These are phyloP conservation scores for Ellobium chinense DNA, from an alignment of 2,888 invertebrate species.

Conservation along the genomic window DNA sequence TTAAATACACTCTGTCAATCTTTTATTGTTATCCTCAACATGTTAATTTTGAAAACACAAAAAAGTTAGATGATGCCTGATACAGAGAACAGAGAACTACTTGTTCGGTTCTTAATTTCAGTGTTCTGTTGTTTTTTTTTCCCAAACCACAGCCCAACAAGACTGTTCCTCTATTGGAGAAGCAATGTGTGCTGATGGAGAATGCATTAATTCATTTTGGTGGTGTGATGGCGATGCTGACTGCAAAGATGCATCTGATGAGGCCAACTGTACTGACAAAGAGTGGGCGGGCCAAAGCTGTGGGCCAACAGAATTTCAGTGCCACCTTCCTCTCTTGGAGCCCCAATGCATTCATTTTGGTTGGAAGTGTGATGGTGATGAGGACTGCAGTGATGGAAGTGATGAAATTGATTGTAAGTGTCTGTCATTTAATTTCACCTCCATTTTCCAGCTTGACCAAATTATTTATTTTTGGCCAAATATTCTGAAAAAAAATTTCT, in stretches of 20 bases:
- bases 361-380: slow-evolving; percentile 50
- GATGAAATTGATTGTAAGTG: slow-evolving; percentile 49
- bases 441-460: no score
- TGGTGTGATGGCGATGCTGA: slow-evolving; percentile 67
- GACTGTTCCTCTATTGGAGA: background rate
- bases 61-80: no score
- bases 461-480: no score
- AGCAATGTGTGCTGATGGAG: slow-evolving; percentile 33
- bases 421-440: no score
- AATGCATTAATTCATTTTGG: slow-evolving; percentile 62
- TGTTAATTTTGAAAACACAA: no score
- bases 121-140: no score
- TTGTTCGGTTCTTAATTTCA: no score
- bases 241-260: slow-evolving; percentile 63
- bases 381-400: slow-evolving; percentile 49
- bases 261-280: slow-evolving; percentile 50
- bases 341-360: slow-evolving; percentile 38
- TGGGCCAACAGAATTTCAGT: slow-evolving; percentile 32
- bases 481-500: no score
- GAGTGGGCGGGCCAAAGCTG: background rate
- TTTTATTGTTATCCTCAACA: no score
- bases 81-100: no score
- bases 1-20: no score
- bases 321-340: background rate
- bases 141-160: background rate